Percentiles rank a stretch among this genome's conserved stretches.
These are phyloP conservation scores for Oceanodroma tethys DNA, from an alignment of 2,113 vertebrate species.

Conservation along the genomic window DNA sequence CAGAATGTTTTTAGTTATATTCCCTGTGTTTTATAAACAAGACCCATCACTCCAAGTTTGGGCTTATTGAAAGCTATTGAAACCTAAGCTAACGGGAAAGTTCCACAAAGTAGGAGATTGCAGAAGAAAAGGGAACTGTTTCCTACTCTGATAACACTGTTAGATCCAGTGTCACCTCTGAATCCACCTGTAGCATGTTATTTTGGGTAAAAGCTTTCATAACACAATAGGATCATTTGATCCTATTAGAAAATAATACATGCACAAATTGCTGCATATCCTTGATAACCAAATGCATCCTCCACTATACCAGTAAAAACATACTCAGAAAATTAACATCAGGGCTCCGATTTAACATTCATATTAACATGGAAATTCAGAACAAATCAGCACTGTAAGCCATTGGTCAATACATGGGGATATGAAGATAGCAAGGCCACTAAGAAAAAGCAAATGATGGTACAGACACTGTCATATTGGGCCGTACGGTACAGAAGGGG, in stretches of 20 bases:
- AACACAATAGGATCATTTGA: too few species aligned
- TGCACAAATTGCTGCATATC: neutral
- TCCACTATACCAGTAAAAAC: neutral
- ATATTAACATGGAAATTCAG: neutral
- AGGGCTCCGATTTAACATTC: neutral
- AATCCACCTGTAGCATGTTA: neutral
- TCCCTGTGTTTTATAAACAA: neutral
- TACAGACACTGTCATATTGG: neutral
- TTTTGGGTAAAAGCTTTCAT: neutral
- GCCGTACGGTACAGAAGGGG: neutral
- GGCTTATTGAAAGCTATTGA: neutral
- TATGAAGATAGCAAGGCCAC: neutral
- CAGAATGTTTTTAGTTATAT: neutral
- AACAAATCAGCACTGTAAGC: neutral
- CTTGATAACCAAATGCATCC: neutral
- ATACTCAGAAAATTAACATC: neutral
- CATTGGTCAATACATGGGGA: neutral
- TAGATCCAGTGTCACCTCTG: neutral
- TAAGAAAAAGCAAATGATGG: neutral
- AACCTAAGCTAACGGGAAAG: neutral
- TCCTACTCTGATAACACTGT: neutral
- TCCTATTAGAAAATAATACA: neutral
- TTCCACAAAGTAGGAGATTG: neutral
- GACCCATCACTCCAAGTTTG: neutral
- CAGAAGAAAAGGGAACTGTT: neutral